phyloP scores from a whole-genome alignment of 2,797 vertebrate genomes.

The Phataginus tetradactyla region DNA sequence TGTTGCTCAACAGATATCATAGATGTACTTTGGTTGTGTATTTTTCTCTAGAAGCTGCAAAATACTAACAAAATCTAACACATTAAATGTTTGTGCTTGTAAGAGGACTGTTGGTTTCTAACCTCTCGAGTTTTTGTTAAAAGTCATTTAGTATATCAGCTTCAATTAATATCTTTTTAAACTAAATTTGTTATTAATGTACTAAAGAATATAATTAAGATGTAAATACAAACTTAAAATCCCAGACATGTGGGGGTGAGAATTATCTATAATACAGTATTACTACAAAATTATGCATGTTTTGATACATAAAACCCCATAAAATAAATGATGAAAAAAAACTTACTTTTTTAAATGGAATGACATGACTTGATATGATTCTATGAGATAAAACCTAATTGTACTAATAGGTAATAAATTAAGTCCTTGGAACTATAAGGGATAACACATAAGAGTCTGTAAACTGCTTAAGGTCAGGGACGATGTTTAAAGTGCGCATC shows the following conservation, averaged over 20 bases:
- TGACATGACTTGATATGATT: not conserved
- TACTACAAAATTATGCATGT: not conserved
- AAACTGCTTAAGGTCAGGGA: not conserved
- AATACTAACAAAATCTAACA: not conserved
- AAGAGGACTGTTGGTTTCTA: not conserved
- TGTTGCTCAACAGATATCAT: not conserved
- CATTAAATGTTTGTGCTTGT: not conserved
- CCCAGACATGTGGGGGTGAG: not conserved
- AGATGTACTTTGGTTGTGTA: not conserved
- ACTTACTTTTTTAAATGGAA: not conserved
- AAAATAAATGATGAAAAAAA: not conserved
- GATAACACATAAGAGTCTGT: not conserved
- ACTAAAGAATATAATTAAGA: not conserved
- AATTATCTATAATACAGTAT: not conserved
- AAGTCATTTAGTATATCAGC: not conserved
- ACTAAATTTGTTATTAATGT: not conserved
- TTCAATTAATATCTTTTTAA: not conserved
- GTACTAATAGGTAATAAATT: not conserved
- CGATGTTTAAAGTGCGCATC: not conserved
- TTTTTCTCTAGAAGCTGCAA: not conserved
- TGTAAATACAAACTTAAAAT: constrained; percentile 25
- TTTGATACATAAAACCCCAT: not conserved
- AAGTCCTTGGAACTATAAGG: not conserved
- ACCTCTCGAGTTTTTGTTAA: not conserved
- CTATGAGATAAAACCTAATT: not conserved